Conservation (phyloP, 2,888 invertebrate species). For the Ypsolopha scabrella region DNA sequence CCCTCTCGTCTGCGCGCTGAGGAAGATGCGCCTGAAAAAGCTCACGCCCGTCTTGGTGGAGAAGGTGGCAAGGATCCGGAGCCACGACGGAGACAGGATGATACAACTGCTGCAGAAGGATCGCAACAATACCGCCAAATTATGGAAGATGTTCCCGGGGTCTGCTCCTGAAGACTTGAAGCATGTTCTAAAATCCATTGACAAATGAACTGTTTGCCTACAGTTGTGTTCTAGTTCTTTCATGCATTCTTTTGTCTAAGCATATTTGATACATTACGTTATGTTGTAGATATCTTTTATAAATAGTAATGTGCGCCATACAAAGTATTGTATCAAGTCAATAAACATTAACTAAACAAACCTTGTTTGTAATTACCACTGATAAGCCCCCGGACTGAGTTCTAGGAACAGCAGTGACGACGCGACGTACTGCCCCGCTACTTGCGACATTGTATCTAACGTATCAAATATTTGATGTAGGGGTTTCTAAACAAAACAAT, state of each 20-base stretch:
- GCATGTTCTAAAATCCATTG: neutral
- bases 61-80: conserved; percentile 35
- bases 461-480: no score
- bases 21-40: conserved; percentile 31
- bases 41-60: conserved; percentile 25
- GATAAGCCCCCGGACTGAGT: neutral
- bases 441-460: no score
- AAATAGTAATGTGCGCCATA: neutral
- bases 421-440: no score
- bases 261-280: no score
- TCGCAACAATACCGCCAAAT: conserved; percentile 11
- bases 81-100: conserved; percentile 23
- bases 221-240: neutral
- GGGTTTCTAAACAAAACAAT: conserved; percentile 12
- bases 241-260: no score
- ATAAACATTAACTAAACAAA: neutral
- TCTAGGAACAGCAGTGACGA: no score
- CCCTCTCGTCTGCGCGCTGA: conserved; percentile 32
- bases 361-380: neutral
- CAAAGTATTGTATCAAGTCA: neutral
- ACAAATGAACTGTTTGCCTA: neutral
- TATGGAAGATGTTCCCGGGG: conserved; percentile 27
- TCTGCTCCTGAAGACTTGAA: conserved; percentile 6
- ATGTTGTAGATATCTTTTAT: neutral
- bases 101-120: conserved; percentile 21